Conservation (phyloP, 2,113 vertebrate genomes). For the Salvelinus fontinalis region DNA sequence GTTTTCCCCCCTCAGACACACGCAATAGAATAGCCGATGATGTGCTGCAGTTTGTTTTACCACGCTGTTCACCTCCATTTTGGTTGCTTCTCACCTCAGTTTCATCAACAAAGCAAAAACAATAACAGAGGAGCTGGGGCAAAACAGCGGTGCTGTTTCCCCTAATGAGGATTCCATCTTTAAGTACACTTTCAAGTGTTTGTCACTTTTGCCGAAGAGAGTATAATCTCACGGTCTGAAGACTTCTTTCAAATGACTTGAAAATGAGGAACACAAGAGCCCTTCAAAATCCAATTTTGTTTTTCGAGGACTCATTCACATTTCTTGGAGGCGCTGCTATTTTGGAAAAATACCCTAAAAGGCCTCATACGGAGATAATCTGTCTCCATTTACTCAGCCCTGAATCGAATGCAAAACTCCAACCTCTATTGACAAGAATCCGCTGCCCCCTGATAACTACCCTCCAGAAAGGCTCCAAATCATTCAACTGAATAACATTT, state of each 20-base stretch:
- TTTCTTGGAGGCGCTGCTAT: neutral
- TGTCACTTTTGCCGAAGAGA: neutral
- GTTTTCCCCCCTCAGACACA: too few species aligned
- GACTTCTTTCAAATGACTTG: neutral
- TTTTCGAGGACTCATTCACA: too few species aligned
- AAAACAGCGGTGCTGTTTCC: too few species aligned
- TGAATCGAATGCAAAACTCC: neutral
- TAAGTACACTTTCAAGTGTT: neutral
- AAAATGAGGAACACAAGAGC: neutral
- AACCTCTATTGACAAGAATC: neutral
- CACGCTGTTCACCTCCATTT: too few species aligned
- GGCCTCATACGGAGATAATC: neutral
- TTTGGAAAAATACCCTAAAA: neutral
- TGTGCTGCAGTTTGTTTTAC: too few species aligned
- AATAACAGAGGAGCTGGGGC: too few species aligned
- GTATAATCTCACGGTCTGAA: neutral
- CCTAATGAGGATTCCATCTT: too few species aligned
- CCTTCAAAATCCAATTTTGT: neutral
- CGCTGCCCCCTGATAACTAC: neutral
- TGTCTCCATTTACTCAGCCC: neutral
- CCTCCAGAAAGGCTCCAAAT: neutral
- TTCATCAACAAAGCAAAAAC: too few species aligned
- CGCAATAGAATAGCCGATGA: too few species aligned
- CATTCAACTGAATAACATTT: neutral
- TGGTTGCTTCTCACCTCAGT: too few species aligned